Conservation (phyloP, 2,797 vertebrate species). For the Melanogrammus aeglefinus region DNA sequence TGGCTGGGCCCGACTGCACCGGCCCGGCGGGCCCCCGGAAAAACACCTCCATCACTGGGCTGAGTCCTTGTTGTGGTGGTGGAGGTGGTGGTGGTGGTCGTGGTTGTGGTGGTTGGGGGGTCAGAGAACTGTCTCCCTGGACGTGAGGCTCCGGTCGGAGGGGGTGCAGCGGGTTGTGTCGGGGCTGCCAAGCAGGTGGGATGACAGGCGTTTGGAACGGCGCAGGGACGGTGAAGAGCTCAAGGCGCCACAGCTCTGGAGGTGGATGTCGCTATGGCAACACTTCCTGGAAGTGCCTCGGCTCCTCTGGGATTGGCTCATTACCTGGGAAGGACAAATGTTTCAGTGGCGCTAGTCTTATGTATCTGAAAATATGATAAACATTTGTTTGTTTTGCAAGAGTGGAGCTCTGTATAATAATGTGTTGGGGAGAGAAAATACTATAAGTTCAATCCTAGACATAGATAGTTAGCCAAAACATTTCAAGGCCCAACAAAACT, state of each 20-base stretch:
- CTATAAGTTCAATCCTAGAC: neutral
- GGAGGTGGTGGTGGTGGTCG: neutral
- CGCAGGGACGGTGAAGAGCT: slow-evolving; percentile 73
- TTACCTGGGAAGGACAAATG: slow-evolving; percentile 67
- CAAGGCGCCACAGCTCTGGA: slow-evolving; percentile 83
- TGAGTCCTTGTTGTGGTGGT: neutral
- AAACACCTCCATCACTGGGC: neutral
- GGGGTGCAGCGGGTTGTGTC: slow-evolving; percentile 32
- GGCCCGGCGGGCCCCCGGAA: neutral
- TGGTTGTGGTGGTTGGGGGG: slow-evolving; percentile 25
- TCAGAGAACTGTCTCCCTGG: slow-evolving; percentile 89
- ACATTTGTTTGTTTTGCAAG: neutral
- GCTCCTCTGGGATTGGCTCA: slow-evolving; percentile 73
- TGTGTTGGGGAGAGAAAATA: neutral
- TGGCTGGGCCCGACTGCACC: neutral
- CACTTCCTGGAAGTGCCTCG: slow-evolving; percentile 71
- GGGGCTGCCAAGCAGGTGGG: slow-evolving; percentile 47
- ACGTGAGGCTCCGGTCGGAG: slow-evolving; percentile 76
- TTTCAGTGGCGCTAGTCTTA: neutral
- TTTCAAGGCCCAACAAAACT: neutral
- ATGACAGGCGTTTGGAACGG: slow-evolving; percentile 61
- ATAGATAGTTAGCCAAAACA: neutral
- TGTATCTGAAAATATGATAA: neutral
- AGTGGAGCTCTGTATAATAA: neutral
- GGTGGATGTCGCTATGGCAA: slow-evolving; percentile 78